Evolutionary conservation across 2,113 vertebrate genomes (phyloP).

Genomic region (Camarhynchus parvulus): DNA sequence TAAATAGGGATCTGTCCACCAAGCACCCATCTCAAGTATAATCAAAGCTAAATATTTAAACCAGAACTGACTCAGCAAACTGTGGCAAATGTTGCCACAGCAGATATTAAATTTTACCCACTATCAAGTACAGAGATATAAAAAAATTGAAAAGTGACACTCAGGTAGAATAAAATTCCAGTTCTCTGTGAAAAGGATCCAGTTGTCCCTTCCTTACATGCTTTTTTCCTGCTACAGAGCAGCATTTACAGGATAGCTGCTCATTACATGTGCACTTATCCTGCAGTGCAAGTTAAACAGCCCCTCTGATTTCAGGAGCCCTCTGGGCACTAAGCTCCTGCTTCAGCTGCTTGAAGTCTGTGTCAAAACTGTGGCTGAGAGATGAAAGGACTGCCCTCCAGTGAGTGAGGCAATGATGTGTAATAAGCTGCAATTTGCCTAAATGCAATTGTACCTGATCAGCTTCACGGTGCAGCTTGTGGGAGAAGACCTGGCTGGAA

Average conservation of each 20-base stretch:
- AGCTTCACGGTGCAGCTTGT: rapidly evolving
- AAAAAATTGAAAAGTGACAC: background rate
- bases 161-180: background rate
- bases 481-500: background rate
- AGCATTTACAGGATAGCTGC: background rate
- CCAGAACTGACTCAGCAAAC: background rate
- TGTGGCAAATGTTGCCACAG: background rate
- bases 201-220: background rate
- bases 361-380: rapidly evolving
- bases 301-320: background rate
- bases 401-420: background rate
- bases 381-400: background rate
- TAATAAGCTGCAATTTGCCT: slow-evolving; percentile 16
- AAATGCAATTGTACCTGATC: background rate
- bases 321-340: background rate
- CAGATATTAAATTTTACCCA: background rate
- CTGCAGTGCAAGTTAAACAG: background rate
- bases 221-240: background rate
- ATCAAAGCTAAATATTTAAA: background rate
- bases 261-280: background rate
- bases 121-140: background rate
- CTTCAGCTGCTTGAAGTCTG: background rate
- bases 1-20: background rate
- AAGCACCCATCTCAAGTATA: background rate
- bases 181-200: background rate